Percentiles rank a stretch among this genome's conserved stretches.
Evolutionary conservation across 2,797 vertebrate genomes (phyloP).

Genomic region (Gymnoscopelus microlampas): DNA sequence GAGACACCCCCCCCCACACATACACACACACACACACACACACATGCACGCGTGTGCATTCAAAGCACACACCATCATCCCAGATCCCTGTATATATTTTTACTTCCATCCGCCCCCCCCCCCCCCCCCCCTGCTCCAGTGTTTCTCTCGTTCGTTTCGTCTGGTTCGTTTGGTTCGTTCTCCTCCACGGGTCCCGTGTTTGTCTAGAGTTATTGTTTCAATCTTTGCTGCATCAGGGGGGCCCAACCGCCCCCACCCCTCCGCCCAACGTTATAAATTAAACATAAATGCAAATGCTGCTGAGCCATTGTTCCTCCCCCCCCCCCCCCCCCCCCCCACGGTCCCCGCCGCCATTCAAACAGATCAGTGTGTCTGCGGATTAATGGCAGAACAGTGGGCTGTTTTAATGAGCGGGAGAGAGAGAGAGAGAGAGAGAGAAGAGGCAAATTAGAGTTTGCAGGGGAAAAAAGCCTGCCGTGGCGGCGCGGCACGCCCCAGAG

Average conservation of each 20-base stretch:
- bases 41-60: conserved; percentile 45
- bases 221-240: conserved; percentile 85
- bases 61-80: conserved; percentile 69
- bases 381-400: conserved; percentile 84
- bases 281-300: conserved; percentile 87
- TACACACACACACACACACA: conserved; percentile 2
- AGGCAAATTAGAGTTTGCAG: conserved; percentile 73
- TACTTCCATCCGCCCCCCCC: conserved; percentile 64
- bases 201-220: conserved; percentile 85
- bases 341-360: conserved; percentile 73
- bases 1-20: conserved; percentile 35
- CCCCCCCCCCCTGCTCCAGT: conserved; percentile 54
- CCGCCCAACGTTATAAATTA: conserved; percentile 84
- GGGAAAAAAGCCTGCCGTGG: conserved; percentile 53
- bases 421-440: conserved; percentile 54
- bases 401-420: conserved; percentile 81
- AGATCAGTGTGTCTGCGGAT: conserved; percentile 84
- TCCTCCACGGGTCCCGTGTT: conserved; percentile 76
- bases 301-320: conserved; percentile 79
- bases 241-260: conserved; percentile 59
- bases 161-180: conserved; percentile 3
- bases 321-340: conserved; percentile 56
- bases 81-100: conserved; percentile 74
- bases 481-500: conserved; percentile 68
- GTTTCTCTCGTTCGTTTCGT: too few species aligned